Percentiles rank a stretch among this genome's conserved stretches.
These are phyloP conservation scores for Sandelia bainsii DNA, from an alignment of 2,797 vertebrate genomes.

Conservation along the genomic window DNA sequence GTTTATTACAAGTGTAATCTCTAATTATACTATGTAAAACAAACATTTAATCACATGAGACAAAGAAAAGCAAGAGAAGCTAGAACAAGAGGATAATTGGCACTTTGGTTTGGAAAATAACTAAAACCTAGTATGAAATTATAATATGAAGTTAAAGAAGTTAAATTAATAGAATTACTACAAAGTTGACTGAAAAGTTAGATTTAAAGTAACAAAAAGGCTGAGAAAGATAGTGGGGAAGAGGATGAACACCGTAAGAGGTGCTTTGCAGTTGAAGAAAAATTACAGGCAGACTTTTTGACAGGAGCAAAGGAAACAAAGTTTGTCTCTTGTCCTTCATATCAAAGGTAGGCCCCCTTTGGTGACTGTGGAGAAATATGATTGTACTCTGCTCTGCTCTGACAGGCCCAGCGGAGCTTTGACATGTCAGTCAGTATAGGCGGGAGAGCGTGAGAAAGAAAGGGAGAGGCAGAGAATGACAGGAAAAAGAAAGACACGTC, in stretches of 20 bases:
- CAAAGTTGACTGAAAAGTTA: constrained; percentile 27
- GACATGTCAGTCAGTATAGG: constrained; percentile 71
- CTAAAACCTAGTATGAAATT: neutral
- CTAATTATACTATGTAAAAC: neutral
- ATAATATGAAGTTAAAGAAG: neutral
- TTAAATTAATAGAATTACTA: neutral
- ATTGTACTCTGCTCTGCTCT: constrained; percentile 55
- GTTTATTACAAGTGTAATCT: no score
- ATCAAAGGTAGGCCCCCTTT: constrained; percentile 66
- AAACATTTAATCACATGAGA: neutral
- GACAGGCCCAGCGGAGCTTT: constrained; percentile 63
- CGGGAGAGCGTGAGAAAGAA: constrained; percentile 37
- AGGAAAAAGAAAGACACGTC: constrained; percentile 32
- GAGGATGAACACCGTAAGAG: constrained; percentile 23
- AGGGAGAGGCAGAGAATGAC: constrained; percentile 38
- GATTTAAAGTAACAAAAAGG: constrained; percentile 11
- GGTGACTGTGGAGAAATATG: constrained; percentile 53
- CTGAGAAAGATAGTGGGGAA: constrained; percentile 5
- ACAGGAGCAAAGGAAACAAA: constrained; percentile 44
- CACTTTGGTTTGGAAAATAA: neutral
- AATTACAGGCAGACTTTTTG: constrained; percentile 48
- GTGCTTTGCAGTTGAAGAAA: constrained; percentile 24
- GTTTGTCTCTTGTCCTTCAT: constrained; percentile 69
- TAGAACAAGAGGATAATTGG: neutral
- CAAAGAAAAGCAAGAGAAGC: neutral